Base-by-base conservation (phyloP, 1,140 invertebrate species). In the Drosophila bifasciata region DNA sequence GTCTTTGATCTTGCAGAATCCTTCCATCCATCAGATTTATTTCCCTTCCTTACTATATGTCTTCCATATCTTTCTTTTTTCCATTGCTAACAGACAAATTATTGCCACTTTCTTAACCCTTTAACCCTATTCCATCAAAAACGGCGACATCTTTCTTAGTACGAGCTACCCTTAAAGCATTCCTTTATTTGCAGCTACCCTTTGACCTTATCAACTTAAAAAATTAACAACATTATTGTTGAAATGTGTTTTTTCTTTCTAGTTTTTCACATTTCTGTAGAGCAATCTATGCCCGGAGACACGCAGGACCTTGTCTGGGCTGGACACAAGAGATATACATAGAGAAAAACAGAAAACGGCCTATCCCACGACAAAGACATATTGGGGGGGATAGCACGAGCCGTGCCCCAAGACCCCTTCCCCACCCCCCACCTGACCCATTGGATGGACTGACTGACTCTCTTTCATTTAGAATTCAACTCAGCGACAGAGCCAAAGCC, bases 211-310 rank as follows among this genome's bases (percentile, higher is more conserved):
- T 76, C 63, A 72, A 79, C 67, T 86, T 88, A 86, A 86, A 86
- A 86, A 86, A 86, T 86, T 80, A 86, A 86, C 77, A 86, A 86
- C 77, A 75, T 86, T 86, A 86, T 86, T 75, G 46, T 45, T 44
- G 41, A 86, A 86, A 86, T 86, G 81, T 64, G 64, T 66, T 83
- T 66, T 83, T 69, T 58, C 77, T 76, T 60, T 69, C 76, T 78
- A 76, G 48, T 58, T 64, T 56, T 58, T 52, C 28, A 9, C 17
- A 41, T 32, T 9, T 3, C 17, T 32, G 28, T 32, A 1, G 5
- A 15, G 32, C 39, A 9, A 17, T 19, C 28, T 23, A 19, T 44
- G 16, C 44, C 44, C 45, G 56, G 15, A 49, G 46, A 43, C 58
- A 40, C 28, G 41, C 53, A 59, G 28, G 52, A 52, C 28, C 23